Percentiles rank a stretch among this genome's conserved stretches.
These are phyloP conservation scores for Gymnarchus niloticus DNA, from an alignment of 2,113 vertebrate species.

Conservation along the genomic window DNA sequence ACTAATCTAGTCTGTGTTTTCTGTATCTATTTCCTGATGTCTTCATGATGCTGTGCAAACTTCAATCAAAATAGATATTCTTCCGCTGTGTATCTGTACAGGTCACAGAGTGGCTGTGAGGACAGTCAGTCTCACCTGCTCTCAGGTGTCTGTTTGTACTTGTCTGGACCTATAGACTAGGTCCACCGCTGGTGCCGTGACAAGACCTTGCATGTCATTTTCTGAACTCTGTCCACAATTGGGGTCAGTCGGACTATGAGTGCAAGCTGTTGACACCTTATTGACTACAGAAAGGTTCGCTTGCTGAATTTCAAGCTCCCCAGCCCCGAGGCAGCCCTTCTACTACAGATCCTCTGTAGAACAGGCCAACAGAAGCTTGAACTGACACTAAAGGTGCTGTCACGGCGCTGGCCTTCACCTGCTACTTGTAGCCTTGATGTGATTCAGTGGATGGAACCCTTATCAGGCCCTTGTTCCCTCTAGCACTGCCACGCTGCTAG, in stretches of 20 bases:
- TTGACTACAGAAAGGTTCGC: neutral
- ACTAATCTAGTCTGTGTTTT: neutral
- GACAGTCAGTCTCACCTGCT: no score
- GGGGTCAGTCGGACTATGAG: neutral
- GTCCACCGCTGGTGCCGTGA: neutral
- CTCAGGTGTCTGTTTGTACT: neutral
- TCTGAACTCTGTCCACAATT: no score
- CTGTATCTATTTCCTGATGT: neutral
- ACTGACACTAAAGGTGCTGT: conserved; percentile 17
- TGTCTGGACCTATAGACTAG: neutral
- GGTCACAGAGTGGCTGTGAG: neutral
- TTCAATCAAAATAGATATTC: neutral
- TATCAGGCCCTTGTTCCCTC: conserved; percentile 67
- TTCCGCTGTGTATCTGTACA: neutral
- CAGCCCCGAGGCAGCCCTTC: neutral
- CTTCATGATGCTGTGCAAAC: neutral
- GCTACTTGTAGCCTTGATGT: conserved; percentile 40
- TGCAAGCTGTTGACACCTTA: neutral
- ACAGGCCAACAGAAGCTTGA: neutral
- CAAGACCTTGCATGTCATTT: conserved; percentile 19
- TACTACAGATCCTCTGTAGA: neutral
- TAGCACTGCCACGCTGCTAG: conserved; percentile 57
- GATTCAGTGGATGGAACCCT: conserved; percentile 55
- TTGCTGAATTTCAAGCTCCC: neutral
- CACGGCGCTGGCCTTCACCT: conserved; percentile 18